These are phyloP conservation scores for Acipenser ruthenus DNA, from an alignment of 2,797 vertebrate species.

Conservation along the genomic window DNA sequence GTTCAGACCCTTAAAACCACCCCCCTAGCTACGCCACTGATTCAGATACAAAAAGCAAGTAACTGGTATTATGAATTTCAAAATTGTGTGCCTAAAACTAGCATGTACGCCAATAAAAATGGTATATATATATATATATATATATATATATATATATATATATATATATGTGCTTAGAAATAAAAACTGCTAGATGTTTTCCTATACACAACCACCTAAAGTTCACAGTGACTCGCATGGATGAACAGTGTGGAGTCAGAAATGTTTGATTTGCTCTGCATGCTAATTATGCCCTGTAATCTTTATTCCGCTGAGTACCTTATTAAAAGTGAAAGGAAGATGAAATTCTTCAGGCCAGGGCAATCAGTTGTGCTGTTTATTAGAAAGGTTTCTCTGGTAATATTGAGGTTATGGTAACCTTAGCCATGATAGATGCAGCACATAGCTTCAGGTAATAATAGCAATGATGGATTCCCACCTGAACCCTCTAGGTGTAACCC, in stretches of 20 bases:
- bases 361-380: conserved; percentile 66
- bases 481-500: conserved; percentile 67
- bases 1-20: no score
- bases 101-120: no score
- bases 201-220: not conserved
- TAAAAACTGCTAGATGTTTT: no score
- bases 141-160: no score
- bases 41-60: no score
- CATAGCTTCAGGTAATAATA: conserved; percentile 63
- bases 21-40: no score
- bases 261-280: conserved; percentile 71
- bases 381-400: conserved; percentile 59
- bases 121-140: no score
- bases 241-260: conserved; percentile 58
- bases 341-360: conserved; percentile 50
- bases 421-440: conserved; percentile 60
- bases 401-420: conserved; percentile 75
- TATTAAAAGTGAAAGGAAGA: conserved; percentile 66
- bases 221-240: conserved; percentile 64
- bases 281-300: conserved; percentile 76
- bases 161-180: no score
- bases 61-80: no score
- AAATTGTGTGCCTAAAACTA: no score
- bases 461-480: conserved; percentile 58
- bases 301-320: conserved; percentile 58